A percentile compares a stretch with the other conserved stretches of the same genome.
These are phyloP conservation scores for Dendroctonus valens DNA, from an alignment of 1,140 invertebrate genomes.

Conservation along the genomic window DNA sequence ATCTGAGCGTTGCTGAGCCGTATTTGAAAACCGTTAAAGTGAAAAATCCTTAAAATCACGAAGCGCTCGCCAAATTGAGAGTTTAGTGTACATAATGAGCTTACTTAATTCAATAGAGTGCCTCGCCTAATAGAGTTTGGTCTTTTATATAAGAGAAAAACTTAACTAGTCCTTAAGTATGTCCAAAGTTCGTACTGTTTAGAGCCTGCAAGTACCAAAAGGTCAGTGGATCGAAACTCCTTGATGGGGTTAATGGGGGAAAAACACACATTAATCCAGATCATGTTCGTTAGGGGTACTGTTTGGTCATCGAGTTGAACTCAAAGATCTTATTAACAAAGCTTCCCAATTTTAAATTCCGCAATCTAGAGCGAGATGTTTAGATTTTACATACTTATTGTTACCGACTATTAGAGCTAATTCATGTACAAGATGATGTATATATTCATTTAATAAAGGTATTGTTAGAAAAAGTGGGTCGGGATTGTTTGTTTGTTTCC, in stretches of 20 bases:
- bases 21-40: too few relatives aligned
- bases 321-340: slow-evolving; percentile 24
- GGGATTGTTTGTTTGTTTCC: too few relatives aligned
- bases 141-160: slow-evolving; percentile 3
- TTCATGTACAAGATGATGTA: slow-evolving; percentile 44
- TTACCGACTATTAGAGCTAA: slow-evolving; percentile 37
- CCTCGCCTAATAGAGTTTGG: slow-evolving; percentile 44
- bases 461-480: slow-evolving; percentile 42
- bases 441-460: slow-evolving; percentile 49
- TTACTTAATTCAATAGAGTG: slow-evolving; percentile 45
- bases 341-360: slow-evolving; percentile 39
- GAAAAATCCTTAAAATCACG: too few relatives aligned
- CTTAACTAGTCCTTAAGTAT: too few relatives aligned
- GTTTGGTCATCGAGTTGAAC: too few relatives aligned
- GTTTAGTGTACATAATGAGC: slow-evolving; percentile 37
- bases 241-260: too few relatives aligned
- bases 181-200: too few relatives aligned
- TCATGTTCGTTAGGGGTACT: too few relatives aligned
- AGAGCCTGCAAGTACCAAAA: too few relatives aligned
- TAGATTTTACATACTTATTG: slow-evolving; percentile 35
- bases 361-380: slow-evolving; percentile 6
- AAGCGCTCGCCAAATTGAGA: background rate
- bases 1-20: too few relatives aligned
- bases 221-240: too few relatives aligned
- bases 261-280: too few relatives aligned